Conservation (phyloP, 2,888 invertebrate genomes). For the Vannuccia rotundouncinata region DNA sequence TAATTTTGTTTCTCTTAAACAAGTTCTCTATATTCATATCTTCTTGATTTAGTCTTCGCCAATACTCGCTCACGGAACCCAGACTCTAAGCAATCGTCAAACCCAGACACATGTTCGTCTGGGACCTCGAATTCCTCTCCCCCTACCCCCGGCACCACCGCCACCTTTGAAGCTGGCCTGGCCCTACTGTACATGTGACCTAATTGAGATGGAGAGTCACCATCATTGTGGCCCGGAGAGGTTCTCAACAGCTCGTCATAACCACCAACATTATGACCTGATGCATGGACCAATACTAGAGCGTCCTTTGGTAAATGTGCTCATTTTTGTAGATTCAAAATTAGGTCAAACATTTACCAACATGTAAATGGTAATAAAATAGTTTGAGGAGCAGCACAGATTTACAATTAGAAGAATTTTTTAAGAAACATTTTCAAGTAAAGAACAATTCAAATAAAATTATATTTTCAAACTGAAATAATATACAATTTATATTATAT, state of each 20-base stretch:
- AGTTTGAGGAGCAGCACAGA: too few relatives aligned
- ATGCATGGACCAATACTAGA: not conserved
- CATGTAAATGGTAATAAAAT: too few relatives aligned
- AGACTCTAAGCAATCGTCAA: not conserved
- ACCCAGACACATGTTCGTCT: not conserved
- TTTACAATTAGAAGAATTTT: too few relatives aligned
- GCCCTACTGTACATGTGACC: not conserved
- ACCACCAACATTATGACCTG: not conserved
- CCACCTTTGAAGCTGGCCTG: not conserved
- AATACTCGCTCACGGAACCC: not conserved
- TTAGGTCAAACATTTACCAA: too few relatives aligned
- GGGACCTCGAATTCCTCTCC: not conserved
- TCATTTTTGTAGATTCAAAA: too few relatives aligned
- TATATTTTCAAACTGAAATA: too few relatives aligned
- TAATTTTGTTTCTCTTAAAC: too few relatives aligned
- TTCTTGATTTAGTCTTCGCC: not conserved
- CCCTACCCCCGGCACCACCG: not conserved
- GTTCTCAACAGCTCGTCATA: not conserved
- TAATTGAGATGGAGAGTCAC: not conserved
- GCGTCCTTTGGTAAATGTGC: not conserved
- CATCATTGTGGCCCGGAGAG: not conserved
- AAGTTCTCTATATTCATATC: too few relatives aligned
- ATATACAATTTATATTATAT: too few relatives aligned
- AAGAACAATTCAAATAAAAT: too few relatives aligned
- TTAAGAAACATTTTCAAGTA: too few relatives aligned